These are phyloP conservation scores for Gobionotothen gibberifrons DNA, from an alignment of 2,797 vertebrate species.

Conservation along the genomic window DNA sequence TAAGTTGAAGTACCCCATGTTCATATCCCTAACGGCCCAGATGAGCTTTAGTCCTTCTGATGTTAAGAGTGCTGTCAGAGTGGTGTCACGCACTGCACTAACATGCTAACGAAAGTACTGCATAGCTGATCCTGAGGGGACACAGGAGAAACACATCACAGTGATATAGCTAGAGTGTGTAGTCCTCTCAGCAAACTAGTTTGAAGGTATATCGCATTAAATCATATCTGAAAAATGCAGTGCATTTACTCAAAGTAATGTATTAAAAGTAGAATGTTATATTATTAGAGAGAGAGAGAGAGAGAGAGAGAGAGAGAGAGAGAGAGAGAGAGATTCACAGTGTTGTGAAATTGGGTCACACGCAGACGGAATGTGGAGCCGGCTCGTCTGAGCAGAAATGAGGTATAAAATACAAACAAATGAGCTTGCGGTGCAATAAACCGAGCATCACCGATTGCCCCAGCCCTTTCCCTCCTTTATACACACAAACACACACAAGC, in stretches of 20 bases:
- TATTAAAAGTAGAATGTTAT: conserved; percentile 72
- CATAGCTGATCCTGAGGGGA: conserved; percentile 65
- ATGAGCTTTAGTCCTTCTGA: conserved; percentile 77
- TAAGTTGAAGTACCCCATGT: conserved; percentile 63
- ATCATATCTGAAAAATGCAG: conserved; percentile 63
- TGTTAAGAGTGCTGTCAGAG: conserved; percentile 79
- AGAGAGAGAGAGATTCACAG: conserved; percentile 51
- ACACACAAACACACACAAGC: conserved; percentile 41
- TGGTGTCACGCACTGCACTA: conserved; percentile 74
- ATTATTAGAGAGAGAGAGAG: conserved; percentile 66
- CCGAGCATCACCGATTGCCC: conserved; percentile 65
- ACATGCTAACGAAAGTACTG: conserved; percentile 67
- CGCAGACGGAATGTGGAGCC: conserved; percentile 73
- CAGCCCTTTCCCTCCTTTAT: conserved; percentile 39
- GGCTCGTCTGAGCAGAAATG: conserved; percentile 82
- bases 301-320: conserved; percentile 51
- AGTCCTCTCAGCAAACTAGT: conserved; percentile 66
- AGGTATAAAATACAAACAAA: conserved; percentile 87
- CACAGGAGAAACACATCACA: conserved; percentile 50
- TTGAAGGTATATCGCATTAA: conserved; percentile 73
- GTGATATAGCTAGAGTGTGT: conserved; percentile 59
- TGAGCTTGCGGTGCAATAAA: conserved; percentile 83
- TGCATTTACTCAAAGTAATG: conserved; percentile 72
- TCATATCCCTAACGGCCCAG: conserved; percentile 68
- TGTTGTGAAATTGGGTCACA: conserved; percentile 84